These are phyloP conservation scores for Albula goreensis DNA, from an alignment of 2,113 vertebrate species.

Conservation along the genomic window DNA sequence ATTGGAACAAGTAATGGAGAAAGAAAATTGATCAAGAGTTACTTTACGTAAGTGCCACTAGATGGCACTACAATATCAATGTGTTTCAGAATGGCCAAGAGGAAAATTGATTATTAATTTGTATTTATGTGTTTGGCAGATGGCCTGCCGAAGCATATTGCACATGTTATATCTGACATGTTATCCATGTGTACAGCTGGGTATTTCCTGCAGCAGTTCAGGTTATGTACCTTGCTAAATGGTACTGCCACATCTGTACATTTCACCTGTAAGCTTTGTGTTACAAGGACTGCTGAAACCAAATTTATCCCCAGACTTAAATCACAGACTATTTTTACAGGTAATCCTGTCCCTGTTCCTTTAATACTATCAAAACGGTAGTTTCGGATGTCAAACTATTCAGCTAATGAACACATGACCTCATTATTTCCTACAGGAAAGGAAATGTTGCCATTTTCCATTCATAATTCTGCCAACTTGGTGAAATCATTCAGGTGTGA, in stretches of 20 bases:
- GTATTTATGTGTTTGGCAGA: background rate
- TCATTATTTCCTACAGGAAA: too few species aligned
- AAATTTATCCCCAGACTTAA: background rate
- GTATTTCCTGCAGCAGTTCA: background rate
- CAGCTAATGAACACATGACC: too few species aligned
- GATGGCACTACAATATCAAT: slow-evolving; percentile 4
- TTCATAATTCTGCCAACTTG: background rate
- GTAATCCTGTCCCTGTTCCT: background rate
- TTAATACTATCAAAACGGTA: background rate
- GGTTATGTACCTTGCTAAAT: background rate
- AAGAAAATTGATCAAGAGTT: background rate
- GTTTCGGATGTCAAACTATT: background rate
- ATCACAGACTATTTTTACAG: background rate
- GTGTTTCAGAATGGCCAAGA: background rate
- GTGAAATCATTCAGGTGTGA: slow-evolving; percentile 6
- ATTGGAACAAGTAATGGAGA: background rate
- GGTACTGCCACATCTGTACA: background rate
- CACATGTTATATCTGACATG: background rate
- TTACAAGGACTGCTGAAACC: background rate
- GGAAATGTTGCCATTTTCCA: background rate
- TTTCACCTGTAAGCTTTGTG: background rate
- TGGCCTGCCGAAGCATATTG: background rate
- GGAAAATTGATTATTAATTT: background rate
- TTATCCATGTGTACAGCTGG: background rate
- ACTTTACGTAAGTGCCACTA: background rate